Conservation (phyloP, 2,797 vertebrate genomes). For the Acropternis orthonyx region DNA sequence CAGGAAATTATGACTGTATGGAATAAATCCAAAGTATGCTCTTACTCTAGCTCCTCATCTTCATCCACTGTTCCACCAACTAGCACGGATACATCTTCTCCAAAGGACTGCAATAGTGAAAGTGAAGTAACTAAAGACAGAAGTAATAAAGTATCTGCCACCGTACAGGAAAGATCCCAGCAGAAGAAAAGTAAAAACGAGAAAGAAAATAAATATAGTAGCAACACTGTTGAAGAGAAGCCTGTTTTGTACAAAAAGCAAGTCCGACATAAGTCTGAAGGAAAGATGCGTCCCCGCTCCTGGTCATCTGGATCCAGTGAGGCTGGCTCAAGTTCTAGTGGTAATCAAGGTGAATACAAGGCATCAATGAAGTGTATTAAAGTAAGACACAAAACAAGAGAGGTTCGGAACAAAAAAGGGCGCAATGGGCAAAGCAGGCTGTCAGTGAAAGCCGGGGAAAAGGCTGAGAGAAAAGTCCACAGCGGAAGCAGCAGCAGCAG, state of each 20-base stretch:
- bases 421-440: slow-evolving; percentile 87
- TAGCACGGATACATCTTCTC: slow-evolving; percentile 96
- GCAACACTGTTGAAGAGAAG: slow-evolving; percentile 81
- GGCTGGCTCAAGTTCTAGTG: slow-evolving; percentile 94
- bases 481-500: slow-evolving; percentile 79
- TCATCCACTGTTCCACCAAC: slow-evolving; percentile 95
- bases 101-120: slow-evolving; percentile 96
- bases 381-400: slow-evolving; percentile 90
- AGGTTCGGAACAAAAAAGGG: slow-evolving; percentile 85
- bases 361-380: slow-evolving; percentile 84
- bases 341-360: slow-evolving; percentile 87
- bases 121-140: slow-evolving; percentile 86
- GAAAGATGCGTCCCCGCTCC: slow-evolving; percentile 90
- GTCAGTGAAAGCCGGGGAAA: slow-evolving; percentile 83
- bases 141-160: slow-evolving; percentile 72
- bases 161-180: slow-evolving; percentile 78
- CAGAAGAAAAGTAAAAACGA: slow-evolving; percentile 86
- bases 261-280: slow-evolving; percentile 86
- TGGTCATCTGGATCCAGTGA: slow-evolving; percentile 99
- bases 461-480: slow-evolving; percentile 79
- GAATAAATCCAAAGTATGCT: slow-evolving; percentile 93
- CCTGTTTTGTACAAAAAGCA: slow-evolving; percentile 84
- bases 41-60: slow-evolving; percentile 92
- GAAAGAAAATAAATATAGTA: slow-evolving; percentile 87
- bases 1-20: slow-evolving; percentile 99